phyloP scores from a whole-genome alignment of 2,888 invertebrate species.

The Orthosia incerta region DNA sequence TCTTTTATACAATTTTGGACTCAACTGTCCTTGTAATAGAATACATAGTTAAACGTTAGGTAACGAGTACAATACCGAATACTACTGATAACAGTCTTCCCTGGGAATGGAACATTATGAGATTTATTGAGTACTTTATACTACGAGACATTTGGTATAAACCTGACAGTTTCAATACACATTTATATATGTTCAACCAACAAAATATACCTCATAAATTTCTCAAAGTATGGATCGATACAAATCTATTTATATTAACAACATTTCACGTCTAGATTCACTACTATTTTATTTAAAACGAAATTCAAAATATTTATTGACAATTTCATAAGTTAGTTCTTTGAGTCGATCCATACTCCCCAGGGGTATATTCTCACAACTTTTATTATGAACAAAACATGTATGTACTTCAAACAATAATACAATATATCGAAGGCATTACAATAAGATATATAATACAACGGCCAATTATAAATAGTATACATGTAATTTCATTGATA shows the following conservation, averaged over 20 bases:
- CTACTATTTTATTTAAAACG: constrained; percentile 27
- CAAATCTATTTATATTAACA: constrained; percentile 31
- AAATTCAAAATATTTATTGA: constrained; percentile 57
- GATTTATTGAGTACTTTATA: background rate
- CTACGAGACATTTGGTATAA: constrained; percentile 10
- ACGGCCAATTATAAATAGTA: constrained; percentile 64
- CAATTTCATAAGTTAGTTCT: constrained; percentile 61
- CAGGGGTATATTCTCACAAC: constrained; percentile 27
- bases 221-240: constrained; percentile 47
- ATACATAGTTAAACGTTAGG: constrained; percentile 57
- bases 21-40: constrained; percentile 53
- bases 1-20: constrained; percentile 60
- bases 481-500: constrained; percentile 63
- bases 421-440: constrained; percentile 59
- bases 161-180: background rate
- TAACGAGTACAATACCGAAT: constrained; percentile 59
- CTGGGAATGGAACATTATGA: constrained; percentile 45
- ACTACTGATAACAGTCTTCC: constrained; percentile 42
- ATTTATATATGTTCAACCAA: background rate
- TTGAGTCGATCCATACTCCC: constrained; percentile 55
- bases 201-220: constrained; percentile 26
- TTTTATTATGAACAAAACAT: constrained; percentile 61
- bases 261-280: constrained; percentile 40
- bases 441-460: constrained; percentile 61
- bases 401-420: constrained; percentile 66